Evolutionary conservation across 2,888 invertebrate genomes (phyloP), one percentile per base, ranked within the genome.

Genomic region (Tanytarsus gracilentus): DNA sequence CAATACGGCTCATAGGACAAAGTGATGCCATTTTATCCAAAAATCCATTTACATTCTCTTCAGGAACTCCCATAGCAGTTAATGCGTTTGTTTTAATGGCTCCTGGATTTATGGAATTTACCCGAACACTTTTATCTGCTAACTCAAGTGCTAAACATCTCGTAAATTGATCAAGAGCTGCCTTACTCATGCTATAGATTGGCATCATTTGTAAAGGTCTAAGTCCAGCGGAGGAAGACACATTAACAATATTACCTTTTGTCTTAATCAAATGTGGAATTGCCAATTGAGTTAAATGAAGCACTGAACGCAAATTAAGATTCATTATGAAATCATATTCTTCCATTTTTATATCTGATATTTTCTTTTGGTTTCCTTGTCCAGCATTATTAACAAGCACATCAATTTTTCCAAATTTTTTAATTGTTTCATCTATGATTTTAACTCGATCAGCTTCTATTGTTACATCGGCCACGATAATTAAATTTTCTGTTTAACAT

Each of bases 111-210:
- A 95, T 92, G 56, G 87, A 81, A 72, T 96, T 96, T 0, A 91
- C 91, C 27, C 95, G 78, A 0, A 95, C 88, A 64, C 85, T 82
- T 69, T 86, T 86, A 0, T 78, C 67, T 23, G 83, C 90, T 61
- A 91, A 73, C 68, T 91, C 96, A 25, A 98, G 72, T 6, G 97
- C 93, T 3, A 85, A 78, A 70, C 94, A 94, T 69, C 86, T 80
- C 0, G 97, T 98, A 65, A 98, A 84, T 70, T 97, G 96, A 75
- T 98, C 97, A 7, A 97, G 72, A 4, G 94, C 93, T 40, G 92
- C 79, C 76, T 98, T 98, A 5, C 93, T 92, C 79, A 97, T 85
- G 67, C 85, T 85, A 71, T 98, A 98, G 0, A 93, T 85, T 59
- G 95, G 72, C 11, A 93, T 84, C 58, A 87, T 86, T 0, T 94